Conservation (phyloP, 2,888 invertebrate species). For the Rhorus exstirpatorius region DNA sequence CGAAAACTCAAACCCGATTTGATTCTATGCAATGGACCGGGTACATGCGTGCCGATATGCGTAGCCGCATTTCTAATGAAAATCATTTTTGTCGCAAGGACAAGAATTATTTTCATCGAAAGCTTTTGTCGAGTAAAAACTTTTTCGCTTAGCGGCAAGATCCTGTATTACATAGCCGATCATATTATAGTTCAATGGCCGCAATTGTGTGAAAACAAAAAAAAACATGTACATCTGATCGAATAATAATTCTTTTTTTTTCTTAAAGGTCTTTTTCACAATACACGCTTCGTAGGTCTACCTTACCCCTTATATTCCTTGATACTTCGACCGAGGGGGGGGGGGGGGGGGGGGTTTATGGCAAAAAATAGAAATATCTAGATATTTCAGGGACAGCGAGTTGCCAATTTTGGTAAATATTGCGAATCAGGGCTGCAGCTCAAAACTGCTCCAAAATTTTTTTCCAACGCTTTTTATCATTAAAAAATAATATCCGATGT, state of each 20-base stretch:
- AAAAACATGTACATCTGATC: constrained; percentile 67
- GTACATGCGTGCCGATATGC: constrained; percentile 98
- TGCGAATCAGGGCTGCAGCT: no score
- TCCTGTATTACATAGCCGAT: constrained; percentile 94
- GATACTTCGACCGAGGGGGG: no score
- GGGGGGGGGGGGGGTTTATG: no score
- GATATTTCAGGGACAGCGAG: no score
- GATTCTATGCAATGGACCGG: constrained; percentile 97
- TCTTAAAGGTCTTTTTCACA: no score
- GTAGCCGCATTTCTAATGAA: constrained; percentile 91
- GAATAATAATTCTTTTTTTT: constrained; percentile 65
- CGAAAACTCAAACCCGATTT: constrained; percentile 92
- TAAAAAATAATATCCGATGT: no score
- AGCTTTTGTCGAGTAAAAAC: constrained; percentile 97
- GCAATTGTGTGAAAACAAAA: constrained; percentile 53
- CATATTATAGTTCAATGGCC: constrained; percentile 98
- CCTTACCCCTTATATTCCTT: not conserved
- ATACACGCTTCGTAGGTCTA: no score
- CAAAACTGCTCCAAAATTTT: no score
- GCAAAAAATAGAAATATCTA: no score
- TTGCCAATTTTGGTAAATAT: no score
- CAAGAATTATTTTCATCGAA: constrained; percentile 96
- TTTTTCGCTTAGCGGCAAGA: constrained; percentile 95
- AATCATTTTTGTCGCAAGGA: constrained; percentile 89
- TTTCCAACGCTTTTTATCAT: no score